phyloP scores from a whole-genome alignment of 1,140 invertebrate genomes.

The Nephotettix cincticeps region DNA sequence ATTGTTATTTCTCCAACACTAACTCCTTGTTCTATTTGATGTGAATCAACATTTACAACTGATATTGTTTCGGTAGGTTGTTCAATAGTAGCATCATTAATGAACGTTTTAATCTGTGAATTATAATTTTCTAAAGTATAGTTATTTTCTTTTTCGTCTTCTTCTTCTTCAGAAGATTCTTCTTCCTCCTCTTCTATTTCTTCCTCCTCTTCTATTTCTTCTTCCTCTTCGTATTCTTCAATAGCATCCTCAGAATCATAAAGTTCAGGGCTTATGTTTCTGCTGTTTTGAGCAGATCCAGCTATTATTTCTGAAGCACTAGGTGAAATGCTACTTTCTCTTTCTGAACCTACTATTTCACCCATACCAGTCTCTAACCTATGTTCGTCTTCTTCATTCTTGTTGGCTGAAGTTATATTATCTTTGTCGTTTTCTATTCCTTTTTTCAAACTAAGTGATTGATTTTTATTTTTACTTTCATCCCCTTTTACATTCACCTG shows the following conservation, averaged over 20 bases:
- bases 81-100: background rate
- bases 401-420: too few relatives aligned
- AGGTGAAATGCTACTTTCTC: too few relatives aligned
- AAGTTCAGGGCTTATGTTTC: background rate
- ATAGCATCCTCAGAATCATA: background rate
- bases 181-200: background rate
- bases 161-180: background rate
- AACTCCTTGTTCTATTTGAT: background rate
- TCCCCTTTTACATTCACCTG: background rate
- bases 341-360: too few relatives aligned
- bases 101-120: background rate
- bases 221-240: slow-evolving; percentile 4
- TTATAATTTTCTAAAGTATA: background rate
- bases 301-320: too few relatives aligned
- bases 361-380: too few relatives aligned
- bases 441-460: too few relatives aligned
- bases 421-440: too few relatives aligned
- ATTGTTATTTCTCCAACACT: too few relatives aligned
- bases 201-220: background rate
- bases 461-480: too few relatives aligned
- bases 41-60: background rate
- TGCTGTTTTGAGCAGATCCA: background rate
- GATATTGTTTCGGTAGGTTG: background rate
- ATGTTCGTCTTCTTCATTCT: too few relatives aligned
- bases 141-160: background rate